These are phyloP conservation scores for Coenonympha glycerion DNA, from an alignment of 2,888 invertebrate species.

Conservation along the genomic window DNA sequence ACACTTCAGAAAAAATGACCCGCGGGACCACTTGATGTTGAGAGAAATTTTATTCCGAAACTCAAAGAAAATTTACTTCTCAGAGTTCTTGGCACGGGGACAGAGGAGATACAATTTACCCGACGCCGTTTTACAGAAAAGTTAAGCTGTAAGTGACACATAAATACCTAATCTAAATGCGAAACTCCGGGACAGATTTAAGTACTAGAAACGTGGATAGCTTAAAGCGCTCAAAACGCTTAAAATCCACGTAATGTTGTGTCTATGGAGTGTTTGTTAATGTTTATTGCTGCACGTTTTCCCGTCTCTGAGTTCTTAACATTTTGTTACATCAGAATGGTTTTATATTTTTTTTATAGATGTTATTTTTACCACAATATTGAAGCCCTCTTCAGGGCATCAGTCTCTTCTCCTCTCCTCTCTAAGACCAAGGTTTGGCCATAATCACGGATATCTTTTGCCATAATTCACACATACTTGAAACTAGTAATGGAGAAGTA, in stretches of 20 bases:
- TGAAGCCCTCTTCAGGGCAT: too few relatives aligned
- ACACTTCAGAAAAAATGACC: constrained; percentile 10
- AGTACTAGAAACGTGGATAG: constrained; percentile 8
- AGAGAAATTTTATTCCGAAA: constrained; percentile 16
- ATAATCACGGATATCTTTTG: too few relatives aligned
- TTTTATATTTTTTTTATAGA: too few relatives aligned
- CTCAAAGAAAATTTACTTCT: constrained; percentile 1
- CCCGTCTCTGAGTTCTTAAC: too few relatives aligned
- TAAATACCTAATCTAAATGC: constrained; percentile 28
- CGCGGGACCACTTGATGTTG: constrained; percentile 16
- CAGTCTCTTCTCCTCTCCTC: too few relatives aligned
- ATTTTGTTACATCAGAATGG: too few relatives aligned
- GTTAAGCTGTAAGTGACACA: constrained; percentile 25
- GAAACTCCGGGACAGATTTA: constrained; percentile 18
- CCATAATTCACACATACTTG: too few relatives aligned
- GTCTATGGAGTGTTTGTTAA: not conserved
- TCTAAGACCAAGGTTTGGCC: too few relatives aligned
- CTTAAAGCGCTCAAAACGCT: constrained; percentile 6
- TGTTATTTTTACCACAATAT: too few relatives aligned
- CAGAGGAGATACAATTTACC: constrained; percentile 24
- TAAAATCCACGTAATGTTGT: not conserved
- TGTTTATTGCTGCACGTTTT: constrained; percentile 2
- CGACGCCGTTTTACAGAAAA: constrained; percentile 22
- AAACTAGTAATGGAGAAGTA: too few relatives aligned
- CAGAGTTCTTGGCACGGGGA: constrained; percentile 20